A percentile compares a stretch with the other conserved stretches of the same genome.
phyloP scores from a whole-genome alignment of 2,888 invertebrate species.

The Carpatolechia fugitivella region DNA sequence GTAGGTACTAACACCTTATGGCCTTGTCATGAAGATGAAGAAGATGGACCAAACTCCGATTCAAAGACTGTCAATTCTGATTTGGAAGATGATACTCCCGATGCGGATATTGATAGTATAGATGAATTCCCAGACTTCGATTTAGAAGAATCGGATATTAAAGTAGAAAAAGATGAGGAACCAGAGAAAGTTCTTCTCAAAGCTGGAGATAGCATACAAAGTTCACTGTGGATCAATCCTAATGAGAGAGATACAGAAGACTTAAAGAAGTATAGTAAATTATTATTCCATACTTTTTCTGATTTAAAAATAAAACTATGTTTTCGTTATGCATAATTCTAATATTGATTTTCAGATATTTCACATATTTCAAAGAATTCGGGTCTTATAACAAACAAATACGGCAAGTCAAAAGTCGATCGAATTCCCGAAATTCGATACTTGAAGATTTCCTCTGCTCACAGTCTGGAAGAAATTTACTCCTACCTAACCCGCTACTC shows the following conservation, averaged over 20 bases:
- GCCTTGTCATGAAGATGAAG: conserved; percentile 72
- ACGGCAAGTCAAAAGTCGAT: conserved; percentile 61
- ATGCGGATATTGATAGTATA: conserved; percentile 50
- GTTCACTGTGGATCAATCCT: conserved; percentile 63
- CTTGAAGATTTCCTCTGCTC: conserved; percentile 58
- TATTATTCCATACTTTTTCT: not conserved
- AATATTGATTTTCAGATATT: conserved; percentile 63
- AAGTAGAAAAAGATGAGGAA: conserved; percentile 47
- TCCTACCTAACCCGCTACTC: conserved; percentile 43
- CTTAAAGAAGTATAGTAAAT: conserved; percentile 63
- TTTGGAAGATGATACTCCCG: conserved; percentile 59
- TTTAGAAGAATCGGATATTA: conserved; percentile 57
- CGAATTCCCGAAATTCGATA: conserved; percentile 70
- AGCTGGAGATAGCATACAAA: conserved; percentile 62
- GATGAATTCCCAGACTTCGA: conserved; percentile 66
- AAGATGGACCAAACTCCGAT: conserved; percentile 67
- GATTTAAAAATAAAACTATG: not conserved
- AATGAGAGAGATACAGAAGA: conserved; percentile 77
- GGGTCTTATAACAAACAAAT: conserved; percentile 74
- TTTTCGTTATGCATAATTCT: no score
- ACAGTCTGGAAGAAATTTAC: conserved; percentile 36
- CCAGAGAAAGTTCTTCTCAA: conserved; percentile 43
- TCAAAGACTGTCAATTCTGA: conserved; percentile 66
- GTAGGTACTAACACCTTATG: conserved; percentile 65
- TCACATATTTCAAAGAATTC: conserved; percentile 77